phyloP scores from a whole-genome alignment of 2,113 vertebrate genomes.

The Macrotis lagotis region DNA sequence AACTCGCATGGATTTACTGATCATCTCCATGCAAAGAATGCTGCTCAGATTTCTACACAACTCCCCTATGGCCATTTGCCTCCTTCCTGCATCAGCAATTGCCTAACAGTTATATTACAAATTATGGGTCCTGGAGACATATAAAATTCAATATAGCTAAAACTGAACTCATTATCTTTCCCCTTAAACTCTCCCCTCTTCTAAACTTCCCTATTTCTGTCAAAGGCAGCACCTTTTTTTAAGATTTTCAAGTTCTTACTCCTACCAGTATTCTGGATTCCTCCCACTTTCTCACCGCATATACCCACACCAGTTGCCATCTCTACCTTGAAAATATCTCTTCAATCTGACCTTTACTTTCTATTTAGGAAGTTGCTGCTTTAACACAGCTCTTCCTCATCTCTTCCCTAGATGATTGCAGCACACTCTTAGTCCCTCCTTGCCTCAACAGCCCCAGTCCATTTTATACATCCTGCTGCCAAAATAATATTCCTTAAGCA shows the following conservation, averaged over 20 bases:
- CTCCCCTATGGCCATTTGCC: not conserved
- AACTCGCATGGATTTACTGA: not conserved
- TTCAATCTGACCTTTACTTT: not conserved
- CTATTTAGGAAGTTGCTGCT: not conserved
- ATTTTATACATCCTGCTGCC: not conserved
- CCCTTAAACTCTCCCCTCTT: not conserved
- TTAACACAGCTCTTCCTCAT: not conserved
- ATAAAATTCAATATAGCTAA: not conserved
- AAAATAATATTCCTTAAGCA: not conserved
- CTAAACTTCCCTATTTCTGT: not conserved
- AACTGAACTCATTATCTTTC: not conserved
- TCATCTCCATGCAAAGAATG: not conserved
- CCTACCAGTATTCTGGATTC: not conserved
- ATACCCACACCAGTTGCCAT: not conserved
- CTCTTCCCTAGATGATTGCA: not conserved
- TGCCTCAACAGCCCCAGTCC: not conserved
- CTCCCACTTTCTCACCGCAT: not conserved
- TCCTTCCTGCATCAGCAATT: not conserved
- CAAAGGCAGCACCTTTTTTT: not conserved
- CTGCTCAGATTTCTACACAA: not conserved
- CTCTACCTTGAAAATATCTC: not conserved
- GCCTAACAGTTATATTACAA: not conserved
- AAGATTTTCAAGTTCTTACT: not conserved
- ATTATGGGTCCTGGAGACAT: not conserved
- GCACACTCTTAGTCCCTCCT: not conserved